These are phyloP conservation scores for Xylota sylvarum DNA, from an alignment of 2,888 invertebrate species.

Conservation along the genomic window DNA sequence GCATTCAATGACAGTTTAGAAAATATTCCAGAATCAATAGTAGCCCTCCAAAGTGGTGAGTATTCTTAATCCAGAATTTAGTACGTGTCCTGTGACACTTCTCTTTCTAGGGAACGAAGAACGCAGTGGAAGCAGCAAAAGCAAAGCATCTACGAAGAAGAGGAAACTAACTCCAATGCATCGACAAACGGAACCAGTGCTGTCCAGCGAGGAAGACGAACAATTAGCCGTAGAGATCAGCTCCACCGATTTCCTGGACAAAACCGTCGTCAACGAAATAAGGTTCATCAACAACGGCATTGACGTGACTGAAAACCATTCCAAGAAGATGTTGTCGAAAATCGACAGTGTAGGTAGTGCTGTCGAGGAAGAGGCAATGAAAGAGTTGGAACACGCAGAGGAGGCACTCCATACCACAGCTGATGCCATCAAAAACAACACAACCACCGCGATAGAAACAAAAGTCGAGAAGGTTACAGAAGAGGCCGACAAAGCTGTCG, in stretches of 20 bases:
- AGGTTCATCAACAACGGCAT: slow-evolving; percentile 84
- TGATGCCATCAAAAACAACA: slow-evolving; percentile 57
- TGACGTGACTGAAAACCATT: slow-evolving; percentile 83
- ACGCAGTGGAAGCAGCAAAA: slow-evolving; percentile 36
- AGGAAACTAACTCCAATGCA: slow-evolving; percentile 65
- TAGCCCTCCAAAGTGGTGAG: slow-evolving; percentile 39
- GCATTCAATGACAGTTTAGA: slow-evolving; percentile 81
- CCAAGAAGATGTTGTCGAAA: slow-evolving; percentile 78
- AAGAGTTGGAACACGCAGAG: slow-evolving; percentile 57
- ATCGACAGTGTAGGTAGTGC: slow-evolving; percentile 77
- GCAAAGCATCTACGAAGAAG: slow-evolving; percentile 58
- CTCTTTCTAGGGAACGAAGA: slow-evolving; percentile 35
- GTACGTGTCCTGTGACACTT: neutral
- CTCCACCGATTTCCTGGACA: slow-evolving; percentile 81
- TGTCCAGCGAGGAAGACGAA: slow-evolving; percentile 83
- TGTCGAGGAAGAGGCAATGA: slow-evolving; percentile 76
- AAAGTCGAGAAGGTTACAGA: slow-evolving; percentile 16
- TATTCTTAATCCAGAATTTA: neutral
- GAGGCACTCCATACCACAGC: slow-evolving; percentile 58
- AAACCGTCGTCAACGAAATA: slow-evolving; percentile 83
- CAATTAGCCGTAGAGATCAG: slow-evolving; percentile 83
- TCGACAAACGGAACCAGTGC: slow-evolving; percentile 75
- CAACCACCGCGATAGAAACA: slow-evolving; percentile 18
- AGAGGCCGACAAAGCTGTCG: slow-evolving; percentile 47
- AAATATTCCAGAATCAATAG: slow-evolving; percentile 78